Evolutionary conservation across 2,888 invertebrate genomes (phyloP).

Genomic region (Torymus aiolomorphi): DNA sequence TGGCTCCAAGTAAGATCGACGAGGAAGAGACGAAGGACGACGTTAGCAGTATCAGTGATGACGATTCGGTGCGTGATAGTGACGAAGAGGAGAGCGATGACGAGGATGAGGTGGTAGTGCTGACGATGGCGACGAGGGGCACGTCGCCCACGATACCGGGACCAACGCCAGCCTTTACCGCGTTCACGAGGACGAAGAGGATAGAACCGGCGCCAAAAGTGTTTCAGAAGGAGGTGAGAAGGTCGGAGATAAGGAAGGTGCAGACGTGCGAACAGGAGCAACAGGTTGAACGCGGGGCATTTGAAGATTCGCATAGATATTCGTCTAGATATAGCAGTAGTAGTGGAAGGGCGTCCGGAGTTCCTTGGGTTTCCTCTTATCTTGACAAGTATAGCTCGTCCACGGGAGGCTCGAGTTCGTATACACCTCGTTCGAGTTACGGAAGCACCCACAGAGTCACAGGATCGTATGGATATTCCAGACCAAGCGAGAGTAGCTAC

Average conservation of each 20-base stretch:
- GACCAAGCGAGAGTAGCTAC: conserved; percentile 63
- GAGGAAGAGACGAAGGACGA: conserved; percentile 9
- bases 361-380: conserved; percentile 81
- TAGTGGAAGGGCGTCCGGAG: conserved; percentile 78
- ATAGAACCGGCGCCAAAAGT: conserved; percentile 80
- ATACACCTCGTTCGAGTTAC: conserved; percentile 43
- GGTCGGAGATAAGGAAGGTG: conserved; percentile 76
- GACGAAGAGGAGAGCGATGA: conserved; percentile 9
- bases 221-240: conserved; percentile 82
- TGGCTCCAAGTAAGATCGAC: conserved; percentile 39
- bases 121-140: conserved; percentile 84
- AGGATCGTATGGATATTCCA: conserved; percentile 63
- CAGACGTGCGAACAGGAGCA: conserved; percentile 83
- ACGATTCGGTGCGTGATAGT: conserved; percentile 49
- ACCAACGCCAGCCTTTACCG: conserved; percentile 80
- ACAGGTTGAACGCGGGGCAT: conserved; percentile 81
- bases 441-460: background rate
- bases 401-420: conserved; percentile 57
- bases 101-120: conserved; percentile 52
- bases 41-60: conserved; percentile 32
- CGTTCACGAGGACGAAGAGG: conserved; percentile 81
- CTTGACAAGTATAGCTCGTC: conserved; percentile 73
- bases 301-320: conserved; percentile 62
- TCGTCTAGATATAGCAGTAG: conserved; percentile 10
- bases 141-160: conserved; percentile 82